Base-by-base conservation (phyloP, 2,797 vertebrate species). In the Pygocentrus nattereri region DNA sequence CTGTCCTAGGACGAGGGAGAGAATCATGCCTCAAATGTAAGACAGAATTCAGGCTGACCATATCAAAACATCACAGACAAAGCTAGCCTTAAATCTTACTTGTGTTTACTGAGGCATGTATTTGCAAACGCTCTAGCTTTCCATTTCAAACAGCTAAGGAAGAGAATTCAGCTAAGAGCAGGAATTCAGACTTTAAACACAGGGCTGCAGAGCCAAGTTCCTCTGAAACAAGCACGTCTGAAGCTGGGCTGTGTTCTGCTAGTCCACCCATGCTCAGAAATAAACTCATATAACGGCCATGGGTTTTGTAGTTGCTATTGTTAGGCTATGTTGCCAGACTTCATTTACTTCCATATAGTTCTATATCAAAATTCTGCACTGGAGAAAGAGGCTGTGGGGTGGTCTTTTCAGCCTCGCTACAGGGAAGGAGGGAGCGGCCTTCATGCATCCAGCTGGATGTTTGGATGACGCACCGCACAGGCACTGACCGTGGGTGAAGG, bases 141-240 rank as follows among this genome's bases (percentile, higher is more conserved):
- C 64, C 34, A 59, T 73, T 80, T 64, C 47, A 78, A 84, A 85
- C 44, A 69, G 16, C 25, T 10, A 4, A 47, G 47, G 30, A 65
- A 54, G n/a, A n/a, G n/a, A n/a, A n/a, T n/a, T n/a, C n/a, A n/a
- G n/a, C n/a, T n/a, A 52, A 83, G 71, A 71, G 30, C 44, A 79
- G 47, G 34, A 85, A 81, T 84, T 77, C 23, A 61, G 74, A 34
- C 50, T 82, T 85, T 50, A 78, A 89, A 84, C 52, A 79, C 71
- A 81, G 67, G 78, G 74, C 38, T 82, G 62, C 79, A 64, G 50
- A 83, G 69, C 73, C 27, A 78, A 83, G 30, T n/a, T 77, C 72
- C 25, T 52, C 4, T 2, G 41, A 30, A 56, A 31, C 54, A 86
- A 72, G 73, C 25, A 74, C 2, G n/a, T 76, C 56, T 75, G 69